Evolutionary conservation across 1,140 invertebrate genomes (phyloP).

Genomic region (Drosophila subobscura): DNA sequence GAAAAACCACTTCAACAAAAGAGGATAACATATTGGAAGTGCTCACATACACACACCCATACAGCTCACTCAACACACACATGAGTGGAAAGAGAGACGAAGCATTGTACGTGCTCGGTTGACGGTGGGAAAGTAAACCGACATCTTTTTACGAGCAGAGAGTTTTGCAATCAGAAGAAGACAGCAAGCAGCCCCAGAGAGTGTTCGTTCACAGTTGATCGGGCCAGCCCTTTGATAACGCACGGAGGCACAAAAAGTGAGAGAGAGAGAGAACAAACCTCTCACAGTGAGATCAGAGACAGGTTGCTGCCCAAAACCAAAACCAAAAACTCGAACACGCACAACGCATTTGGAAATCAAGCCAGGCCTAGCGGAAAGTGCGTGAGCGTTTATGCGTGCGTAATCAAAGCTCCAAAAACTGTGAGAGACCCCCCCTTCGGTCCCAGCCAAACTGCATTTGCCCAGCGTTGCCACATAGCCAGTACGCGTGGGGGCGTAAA

Average conservation of each 20-base stretch:
- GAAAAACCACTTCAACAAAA: slow-evolving; percentile 82
- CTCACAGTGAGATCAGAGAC: slow-evolving; percentile 9
- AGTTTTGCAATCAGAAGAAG: slow-evolving; percentile 72
- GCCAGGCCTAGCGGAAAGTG: slow-evolving; percentile 42
- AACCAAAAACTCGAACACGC: slow-evolving; percentile 46
- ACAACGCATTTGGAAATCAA: slow-evolving; percentile 67
- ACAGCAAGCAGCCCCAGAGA: slow-evolving; percentile 26
- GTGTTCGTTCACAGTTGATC: slow-evolving; percentile 37
- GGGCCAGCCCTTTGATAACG: slow-evolving; percentile 75
- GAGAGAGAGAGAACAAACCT: slow-evolving; percentile 4
- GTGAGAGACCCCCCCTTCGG: too few species aligned
- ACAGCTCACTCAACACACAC: slow-evolving; percentile 25
- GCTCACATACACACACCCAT: slow-evolving; percentile 38
- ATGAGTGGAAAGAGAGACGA: slow-evolving; percentile 34
- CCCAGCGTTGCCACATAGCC: not conserved
- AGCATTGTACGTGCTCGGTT: slow-evolving; percentile 58
- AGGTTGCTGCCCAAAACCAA: slow-evolving; percentile 31
- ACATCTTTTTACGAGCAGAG: slow-evolving; percentile 74
- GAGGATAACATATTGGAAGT: slow-evolving; percentile 81
- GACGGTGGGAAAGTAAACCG: slow-evolving; percentile 77
- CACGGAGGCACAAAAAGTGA: slow-evolving; percentile 34
- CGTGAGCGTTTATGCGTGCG: slow-evolving; percentile 36
- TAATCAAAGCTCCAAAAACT: slow-evolving; percentile 15
- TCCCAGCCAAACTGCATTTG: slow-evolving; percentile 40
- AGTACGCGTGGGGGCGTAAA: not conserved